Base-by-base conservation (phyloP, 2,113 vertebrate species). In the Silurus meridionalis region DNA sequence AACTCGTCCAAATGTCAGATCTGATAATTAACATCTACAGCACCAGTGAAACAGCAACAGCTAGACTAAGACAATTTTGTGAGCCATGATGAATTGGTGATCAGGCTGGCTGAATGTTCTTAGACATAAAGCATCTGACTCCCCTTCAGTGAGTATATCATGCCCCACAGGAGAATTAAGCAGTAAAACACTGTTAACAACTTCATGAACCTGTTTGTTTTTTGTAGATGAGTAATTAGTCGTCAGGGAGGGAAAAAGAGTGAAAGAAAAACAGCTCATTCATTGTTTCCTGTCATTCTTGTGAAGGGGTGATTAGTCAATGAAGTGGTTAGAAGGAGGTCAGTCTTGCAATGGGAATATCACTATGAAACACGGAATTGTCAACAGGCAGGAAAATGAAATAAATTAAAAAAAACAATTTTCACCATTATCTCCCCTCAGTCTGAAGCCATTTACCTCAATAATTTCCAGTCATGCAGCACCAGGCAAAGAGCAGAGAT, bases 271-370 rank as follows among this genome's bases (percentile, higher is more conserved):
- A 88, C 83, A 83, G 69, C 72, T 64, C 88, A 82, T 89, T 88
- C 85, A 74, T 87, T 83, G 88, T 88, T 89, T 89, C 89, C 89
- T 90, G 83, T 88, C 86, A 19, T 81, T 28, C 63, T 69, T 28
- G 84, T 78, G 79, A 83, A 21, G 60, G 17, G 83, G 85, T 81
- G 71, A 88, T 88, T 88, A 86, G 88, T 88, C 87, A 85, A 83
- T 37, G 64, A 52, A 80, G 66, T 78, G 69, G 89, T 88, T 86
- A 58, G 52, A 61, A 81, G 58, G 50, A 88, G 86, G 87, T 90
- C 87, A 88, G n/a, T 60, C 28, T 58, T 83, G 74, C 82, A 58
- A 28, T 87, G 80, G 81, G 87, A 82, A 80, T 37, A 63, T 78
- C 52, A 80, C 55, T 79, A 75, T 66, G 64, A 81, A 87, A 83